Evolutionary conservation across 2,888 invertebrate genomes (phyloP).

Genomic region (Leucania comma): DNA sequence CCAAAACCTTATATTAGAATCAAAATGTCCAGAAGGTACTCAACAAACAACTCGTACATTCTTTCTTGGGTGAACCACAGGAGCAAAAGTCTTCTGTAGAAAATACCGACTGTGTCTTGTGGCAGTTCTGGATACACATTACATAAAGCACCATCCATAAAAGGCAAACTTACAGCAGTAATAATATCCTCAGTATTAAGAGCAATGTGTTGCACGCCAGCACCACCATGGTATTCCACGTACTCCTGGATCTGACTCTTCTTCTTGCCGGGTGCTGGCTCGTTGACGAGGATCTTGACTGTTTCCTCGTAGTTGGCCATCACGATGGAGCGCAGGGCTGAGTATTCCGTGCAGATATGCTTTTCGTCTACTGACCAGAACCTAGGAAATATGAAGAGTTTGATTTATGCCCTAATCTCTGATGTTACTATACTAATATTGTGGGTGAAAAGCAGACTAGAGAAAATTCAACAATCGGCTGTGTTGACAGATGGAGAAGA

Average conservation of each 20-base stretch:
- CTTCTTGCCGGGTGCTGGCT: constrained; percentile 98
- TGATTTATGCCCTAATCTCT: not conserved
- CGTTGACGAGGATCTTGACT: constrained; percentile 99
- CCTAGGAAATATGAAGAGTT: constrained; percentile 74
- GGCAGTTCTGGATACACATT: too few species aligned
- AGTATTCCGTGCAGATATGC: constrained; percentile 98
- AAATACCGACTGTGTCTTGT: too few species aligned
- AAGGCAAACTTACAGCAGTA: constrained; percentile 91
- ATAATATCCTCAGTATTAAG: constrained; percentile 98
- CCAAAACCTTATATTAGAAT: too few species aligned
- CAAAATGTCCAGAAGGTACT: too few species aligned
- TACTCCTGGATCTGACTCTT: constrained; percentile 99
- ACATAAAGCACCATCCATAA: too few species aligned
- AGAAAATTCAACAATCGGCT: too few species aligned
- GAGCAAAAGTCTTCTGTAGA: too few species aligned
- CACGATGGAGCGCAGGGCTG: constrained; percentile 98
- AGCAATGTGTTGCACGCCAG: constrained; percentile 99
- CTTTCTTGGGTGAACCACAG: too few species aligned
- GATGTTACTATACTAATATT: too few species aligned
- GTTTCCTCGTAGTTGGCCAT: constrained; percentile 99
- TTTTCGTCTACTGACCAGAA: constrained; percentile 99
- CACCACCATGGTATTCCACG: constrained; percentile 99
- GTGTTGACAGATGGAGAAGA: too few species aligned
- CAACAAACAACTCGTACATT: too few species aligned
- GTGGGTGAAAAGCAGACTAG: too few species aligned